phyloP scores from a whole-genome alignment of 2,888 invertebrate genomes.

The Ellobium chinense region DNA sequence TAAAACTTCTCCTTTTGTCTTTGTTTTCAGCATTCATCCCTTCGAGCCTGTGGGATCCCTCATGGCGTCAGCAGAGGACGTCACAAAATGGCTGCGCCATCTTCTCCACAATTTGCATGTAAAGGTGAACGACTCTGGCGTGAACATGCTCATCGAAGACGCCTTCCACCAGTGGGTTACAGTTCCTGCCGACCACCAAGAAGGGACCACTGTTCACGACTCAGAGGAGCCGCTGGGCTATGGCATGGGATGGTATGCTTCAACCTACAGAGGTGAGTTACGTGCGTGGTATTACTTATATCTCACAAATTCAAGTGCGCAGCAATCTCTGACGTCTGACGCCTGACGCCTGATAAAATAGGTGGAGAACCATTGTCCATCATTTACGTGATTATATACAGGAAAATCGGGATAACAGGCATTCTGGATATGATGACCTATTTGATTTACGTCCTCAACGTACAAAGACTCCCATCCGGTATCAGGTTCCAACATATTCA shows the following conservation, averaged over 20 bases:
- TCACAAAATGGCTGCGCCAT: slow-evolving; percentile 33
- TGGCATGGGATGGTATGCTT: slow-evolving; percentile 40
- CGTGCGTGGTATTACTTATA: too few relatives aligned
- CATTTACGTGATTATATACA: too few relatives aligned
- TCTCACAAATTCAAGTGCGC: too few relatives aligned
- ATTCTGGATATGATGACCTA: too few relatives aligned
- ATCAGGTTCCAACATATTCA: too few relatives aligned
- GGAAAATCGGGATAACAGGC: too few relatives aligned
- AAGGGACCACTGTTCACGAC: neutral
- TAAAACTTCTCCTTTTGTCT: neutral
- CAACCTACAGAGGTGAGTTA: slow-evolving; percentile 32
- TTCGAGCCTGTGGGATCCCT: slow-evolving; percentile 33
- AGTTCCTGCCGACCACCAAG: neutral
- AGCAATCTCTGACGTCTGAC: too few relatives aligned
- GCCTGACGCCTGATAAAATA: too few relatives aligned
- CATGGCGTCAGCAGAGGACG: slow-evolving; percentile 30
- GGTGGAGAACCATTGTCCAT: too few relatives aligned
- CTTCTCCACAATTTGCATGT: slow-evolving; percentile 17
- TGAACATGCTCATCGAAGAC: slow-evolving; percentile 18
- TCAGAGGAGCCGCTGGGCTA: slow-evolving; percentile 12
- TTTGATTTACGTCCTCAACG: too few relatives aligned
- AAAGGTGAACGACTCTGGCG: slow-evolving; percentile 31
- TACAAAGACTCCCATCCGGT: too few relatives aligned
- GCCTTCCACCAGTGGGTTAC: slow-evolving; percentile 32
- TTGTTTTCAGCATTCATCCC: slow-evolving; percentile 24